phyloP scores from a whole-genome alignment of 2,888 invertebrate genomes.

The Formica aserva region DNA sequence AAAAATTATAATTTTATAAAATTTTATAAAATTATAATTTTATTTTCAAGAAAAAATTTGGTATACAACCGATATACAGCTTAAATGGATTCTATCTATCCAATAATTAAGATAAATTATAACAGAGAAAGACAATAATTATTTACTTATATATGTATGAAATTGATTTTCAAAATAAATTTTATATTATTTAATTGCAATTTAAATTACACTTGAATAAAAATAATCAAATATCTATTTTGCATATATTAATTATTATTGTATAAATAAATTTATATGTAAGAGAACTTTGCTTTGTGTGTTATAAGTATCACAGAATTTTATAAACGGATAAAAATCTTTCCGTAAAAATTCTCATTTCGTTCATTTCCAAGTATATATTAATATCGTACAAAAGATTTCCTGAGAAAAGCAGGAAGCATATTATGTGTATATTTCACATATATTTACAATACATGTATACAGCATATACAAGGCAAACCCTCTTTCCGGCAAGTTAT shows the following conservation, averaged over 20 bases:
- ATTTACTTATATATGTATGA: neutral
- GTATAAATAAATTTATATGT: constrained; percentile 9
- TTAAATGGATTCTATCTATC: neutral
- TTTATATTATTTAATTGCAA: neutral
- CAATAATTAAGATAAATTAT: neutral
- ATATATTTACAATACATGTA: constrained; percentile 40
- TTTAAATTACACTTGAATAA: neutral
- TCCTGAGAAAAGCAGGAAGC: constrained; percentile 32
- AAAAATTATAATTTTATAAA: neutral
- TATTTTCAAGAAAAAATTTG: neutral
- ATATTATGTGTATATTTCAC: constrained; percentile 24
- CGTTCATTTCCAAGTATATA: constrained; percentile 12
- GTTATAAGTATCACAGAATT: neutral
- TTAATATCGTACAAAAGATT: constrained; percentile 33
- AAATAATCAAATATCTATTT: neutral
- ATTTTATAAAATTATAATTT: neutral
- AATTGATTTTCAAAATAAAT: neutral
- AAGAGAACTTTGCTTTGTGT: neutral
- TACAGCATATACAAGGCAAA: constrained; percentile 40
- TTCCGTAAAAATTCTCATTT: constrained; percentile 2
- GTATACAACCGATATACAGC: neutral
- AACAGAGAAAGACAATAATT: neutral
- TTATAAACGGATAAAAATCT: neutral
- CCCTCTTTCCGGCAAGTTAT: constrained; percentile 51
- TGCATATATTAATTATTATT: neutral